Evolutionary conservation across 2,113 vertebrate genomes (phyloP).

Genomic region (Chaetura pelagica): DNA sequence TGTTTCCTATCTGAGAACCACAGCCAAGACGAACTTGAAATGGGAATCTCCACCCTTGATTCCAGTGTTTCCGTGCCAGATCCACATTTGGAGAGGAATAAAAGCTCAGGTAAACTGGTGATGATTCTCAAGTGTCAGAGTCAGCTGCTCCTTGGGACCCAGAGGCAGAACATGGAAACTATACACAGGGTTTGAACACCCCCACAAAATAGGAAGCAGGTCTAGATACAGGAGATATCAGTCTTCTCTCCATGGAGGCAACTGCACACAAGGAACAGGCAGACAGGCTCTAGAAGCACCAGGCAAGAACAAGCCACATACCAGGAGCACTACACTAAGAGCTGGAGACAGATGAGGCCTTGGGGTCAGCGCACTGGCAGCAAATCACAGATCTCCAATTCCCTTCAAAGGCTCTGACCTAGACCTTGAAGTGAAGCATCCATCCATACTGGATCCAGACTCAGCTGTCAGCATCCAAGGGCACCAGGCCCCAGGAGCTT

Average conservation of each 20-base stretch:
- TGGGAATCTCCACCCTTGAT: background rate
- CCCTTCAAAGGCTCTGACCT: background rate
- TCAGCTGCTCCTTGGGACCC: background rate
- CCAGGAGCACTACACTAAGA: background rate
- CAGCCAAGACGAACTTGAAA: background rate
- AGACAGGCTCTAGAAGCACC: background rate
- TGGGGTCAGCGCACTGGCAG: background rate
- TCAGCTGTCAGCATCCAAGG: no score
- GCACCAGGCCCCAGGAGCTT: background rate
- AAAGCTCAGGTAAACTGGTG: background rate
- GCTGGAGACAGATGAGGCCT: accelerated
- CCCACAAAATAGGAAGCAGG: accelerated
- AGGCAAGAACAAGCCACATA: background rate
- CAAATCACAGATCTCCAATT: accelerated
- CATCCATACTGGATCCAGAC: background rate
- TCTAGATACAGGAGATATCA: background rate
- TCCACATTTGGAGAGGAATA: background rate
- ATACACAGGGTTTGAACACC: background rate
- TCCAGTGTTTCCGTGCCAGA: background rate
- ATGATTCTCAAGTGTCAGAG: background rate
- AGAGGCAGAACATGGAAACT: background rate
- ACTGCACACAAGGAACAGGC: background rate
- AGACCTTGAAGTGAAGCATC: background rate
- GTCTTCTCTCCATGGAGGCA: background rate
- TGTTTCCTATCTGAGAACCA: background rate